Conservation (phyloP, 2,888 invertebrate species). For the Trissoscelio sp. region DNA sequence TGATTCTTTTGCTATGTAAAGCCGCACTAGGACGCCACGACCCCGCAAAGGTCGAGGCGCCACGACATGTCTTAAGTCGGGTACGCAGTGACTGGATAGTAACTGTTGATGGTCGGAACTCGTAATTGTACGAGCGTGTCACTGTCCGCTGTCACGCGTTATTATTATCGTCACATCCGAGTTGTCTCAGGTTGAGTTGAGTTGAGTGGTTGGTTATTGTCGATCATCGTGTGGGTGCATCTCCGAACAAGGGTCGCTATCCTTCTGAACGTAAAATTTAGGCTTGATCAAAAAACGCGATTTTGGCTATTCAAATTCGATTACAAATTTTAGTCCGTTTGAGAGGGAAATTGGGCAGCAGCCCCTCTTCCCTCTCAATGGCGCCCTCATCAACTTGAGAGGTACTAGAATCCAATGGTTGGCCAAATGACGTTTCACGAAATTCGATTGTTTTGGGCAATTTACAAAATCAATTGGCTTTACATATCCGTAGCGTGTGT, state of each 20-base stretch:
- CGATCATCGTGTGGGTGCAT: constrained; percentile 68
- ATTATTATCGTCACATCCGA: constrained; percentile 59
- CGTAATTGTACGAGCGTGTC: constrained; percentile 9
- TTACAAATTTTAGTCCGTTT: constrained; percentile 37
- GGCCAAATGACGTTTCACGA: constrained; percentile 66
- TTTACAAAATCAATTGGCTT: constrained; percentile 84
- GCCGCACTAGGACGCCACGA: constrained; percentile 74
- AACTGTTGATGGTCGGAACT: constrained; percentile 20
- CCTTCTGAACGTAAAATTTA: constrained; percentile 71
- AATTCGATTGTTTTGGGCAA: constrained; percentile 76
- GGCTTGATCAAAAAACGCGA: constrained; percentile 68
- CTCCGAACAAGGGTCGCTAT: constrained; percentile 71
- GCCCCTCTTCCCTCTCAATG: constrained; percentile 67
- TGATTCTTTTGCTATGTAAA: constrained; percentile 74
- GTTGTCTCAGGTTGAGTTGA: constrained; percentile 49
- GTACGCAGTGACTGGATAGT: constrained; percentile 38
- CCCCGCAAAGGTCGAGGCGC: constrained; percentile 23
- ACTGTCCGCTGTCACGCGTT: constrained; percentile 50
- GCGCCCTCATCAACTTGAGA: constrained; percentile 59
- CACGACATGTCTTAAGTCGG: constrained; percentile 44
- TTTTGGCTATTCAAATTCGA: constrained; percentile 40
- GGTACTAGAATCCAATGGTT: constrained; percentile 40
- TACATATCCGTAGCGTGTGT: constrained; percentile 83
- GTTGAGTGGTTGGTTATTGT: constrained; percentile 63
- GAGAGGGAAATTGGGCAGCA: constrained; percentile 45